These are phyloP conservation scores for Solenodon paradoxus DNA, from an alignment of 2,113 vertebrate genomes.

Conservation along the genomic window DNA sequence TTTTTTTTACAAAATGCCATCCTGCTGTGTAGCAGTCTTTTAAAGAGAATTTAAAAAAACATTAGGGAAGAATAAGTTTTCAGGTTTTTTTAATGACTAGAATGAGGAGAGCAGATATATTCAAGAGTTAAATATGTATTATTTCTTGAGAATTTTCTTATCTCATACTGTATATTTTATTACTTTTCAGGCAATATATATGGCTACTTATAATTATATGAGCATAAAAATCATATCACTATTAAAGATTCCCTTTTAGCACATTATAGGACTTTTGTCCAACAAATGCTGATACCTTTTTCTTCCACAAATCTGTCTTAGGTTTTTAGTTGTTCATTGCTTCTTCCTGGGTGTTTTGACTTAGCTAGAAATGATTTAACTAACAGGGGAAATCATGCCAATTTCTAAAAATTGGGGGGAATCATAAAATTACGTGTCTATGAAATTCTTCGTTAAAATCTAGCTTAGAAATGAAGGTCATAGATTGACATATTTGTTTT, in stretches of 20 bases:
- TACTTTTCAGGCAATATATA: conserved; percentile 29
- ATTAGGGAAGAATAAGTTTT: conserved; percentile 55
- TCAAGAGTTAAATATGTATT: conserved; percentile 39
- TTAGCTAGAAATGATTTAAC: conserved; percentile 66
- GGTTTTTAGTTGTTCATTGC: conserved; percentile 63
- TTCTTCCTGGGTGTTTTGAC: conserved; percentile 63
- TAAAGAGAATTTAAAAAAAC: conserved; percentile 13
- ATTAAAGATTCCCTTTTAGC: conserved; percentile 35
- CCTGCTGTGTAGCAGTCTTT: conserved; percentile 51
- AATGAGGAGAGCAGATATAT: conserved; percentile 26
- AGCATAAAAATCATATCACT: conserved; percentile 26
- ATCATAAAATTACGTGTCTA: conserved; percentile 60
- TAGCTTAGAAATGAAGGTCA: conserved; percentile 53
- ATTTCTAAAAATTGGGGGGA: conserved; percentile 40
- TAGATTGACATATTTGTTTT: conserved; percentile 33
- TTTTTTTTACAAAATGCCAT: conserved; percentile 56
- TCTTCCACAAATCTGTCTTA: conserved; percentile 31
- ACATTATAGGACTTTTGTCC: conserved; percentile 31
- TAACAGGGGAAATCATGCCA: conserved; percentile 57
- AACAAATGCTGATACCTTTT: conserved; percentile 45
- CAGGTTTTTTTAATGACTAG: conserved; percentile 31
- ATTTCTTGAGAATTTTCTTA: conserved; percentile 56
- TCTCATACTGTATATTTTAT: conserved; percentile 43
- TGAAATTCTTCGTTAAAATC: conserved; percentile 54
- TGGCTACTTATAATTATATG: conserved; percentile 34